Evolutionary conservation across 2,888 invertebrate genomes (phyloP), one percentile per base, ranked within the genome.

Genomic region (Eristalis tenax): DNA sequence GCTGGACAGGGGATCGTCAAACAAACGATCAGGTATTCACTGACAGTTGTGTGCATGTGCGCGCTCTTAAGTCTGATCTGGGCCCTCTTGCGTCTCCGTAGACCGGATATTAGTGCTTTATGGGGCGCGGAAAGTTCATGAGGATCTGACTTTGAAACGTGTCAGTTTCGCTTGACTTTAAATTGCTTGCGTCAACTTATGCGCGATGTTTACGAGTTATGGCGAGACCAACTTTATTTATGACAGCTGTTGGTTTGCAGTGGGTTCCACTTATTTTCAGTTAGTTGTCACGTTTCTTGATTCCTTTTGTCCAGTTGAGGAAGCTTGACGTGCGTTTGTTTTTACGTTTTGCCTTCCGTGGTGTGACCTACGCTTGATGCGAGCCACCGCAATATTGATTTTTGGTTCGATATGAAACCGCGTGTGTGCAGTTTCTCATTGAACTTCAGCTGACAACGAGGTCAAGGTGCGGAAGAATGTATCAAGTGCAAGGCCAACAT

Each of bases 31-130:
- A 38, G 66, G n/a, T 64, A 50, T 50, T 70, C 57, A 70, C 23
- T 22, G 70, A 32, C 57, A 57, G 23, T 22, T 38, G 22, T 32
- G 32, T 35, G 32, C 2, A 15, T 8, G 8, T 0, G 18, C 18
- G 8, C n/a, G 18, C 18, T 50, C 28, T 28, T 22, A 50, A 32
- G 22, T 50, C 22, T 11, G 32, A 22, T 63, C 13, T 26, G 13
- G 28, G 10, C n/a, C 26, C 28, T 63, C 32, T 59, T 28, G 64
- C 64, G 5, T 35, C 18, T 66, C 5, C 32, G 40, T 32, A 22
- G 32, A 65, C 68, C 68, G 76, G 76, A 76, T 77, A 32, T 61
- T 43, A 10, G 8, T 13, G 35, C 35, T 77, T 76, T 63, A 77
- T 50, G 77, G 32, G 63, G 61, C 61, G 69, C 68, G 69, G 63